Evolutionary conservation across 2,888 invertebrate species (phyloP).

Genomic region (Chloromyia formosa): DNA sequence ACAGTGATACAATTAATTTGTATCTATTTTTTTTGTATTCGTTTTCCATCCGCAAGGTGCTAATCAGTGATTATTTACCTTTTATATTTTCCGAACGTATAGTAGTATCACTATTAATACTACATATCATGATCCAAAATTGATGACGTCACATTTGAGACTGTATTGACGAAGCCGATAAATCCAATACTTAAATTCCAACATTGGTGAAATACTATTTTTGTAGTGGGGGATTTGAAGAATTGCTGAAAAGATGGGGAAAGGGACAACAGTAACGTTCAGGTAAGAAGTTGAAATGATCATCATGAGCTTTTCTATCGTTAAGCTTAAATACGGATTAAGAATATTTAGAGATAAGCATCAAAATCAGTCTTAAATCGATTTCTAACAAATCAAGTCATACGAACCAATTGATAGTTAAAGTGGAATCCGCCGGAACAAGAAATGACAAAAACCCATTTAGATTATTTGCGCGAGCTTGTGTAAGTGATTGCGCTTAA

Average conservation of each 20-base stretch:
- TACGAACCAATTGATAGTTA: neutral
- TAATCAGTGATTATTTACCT: slow-evolving; percentile 31
- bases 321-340: slow-evolving; percentile 2
- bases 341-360: neutral
- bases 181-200: neutral
- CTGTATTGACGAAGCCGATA: neutral
- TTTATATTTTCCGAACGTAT: slow-evolving; percentile 11
- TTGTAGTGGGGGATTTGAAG: slow-evolving; percentile 17
- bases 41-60: slow-evolving; percentile 2
- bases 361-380: slow-evolving; percentile 34
- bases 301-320: slow-evolving; percentile 14
- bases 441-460: slow-evolving; percentile 25
- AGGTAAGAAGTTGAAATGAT: slow-evolving; percentile 33
- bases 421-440: neutral
- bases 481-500: slow-evolving; percentile 15
- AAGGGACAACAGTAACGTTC: slow-evolving; percentile 33
- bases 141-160: neutral
- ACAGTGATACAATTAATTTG: too few relatives aligned
- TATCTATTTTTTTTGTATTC: too few relatives aligned
- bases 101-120: slow-evolving; percentile 19
- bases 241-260: slow-evolving; percentile 26
- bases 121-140: slow-evolving; percentile 4
- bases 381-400: slow-evolving; percentile 22
- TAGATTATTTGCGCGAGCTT: slow-evolving; percentile 30
- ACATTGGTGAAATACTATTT: slow-evolving; percentile 18